Conservation (phyloP, 2,113 vertebrate genomes). For the Burhinus oedicnemus region DNA sequence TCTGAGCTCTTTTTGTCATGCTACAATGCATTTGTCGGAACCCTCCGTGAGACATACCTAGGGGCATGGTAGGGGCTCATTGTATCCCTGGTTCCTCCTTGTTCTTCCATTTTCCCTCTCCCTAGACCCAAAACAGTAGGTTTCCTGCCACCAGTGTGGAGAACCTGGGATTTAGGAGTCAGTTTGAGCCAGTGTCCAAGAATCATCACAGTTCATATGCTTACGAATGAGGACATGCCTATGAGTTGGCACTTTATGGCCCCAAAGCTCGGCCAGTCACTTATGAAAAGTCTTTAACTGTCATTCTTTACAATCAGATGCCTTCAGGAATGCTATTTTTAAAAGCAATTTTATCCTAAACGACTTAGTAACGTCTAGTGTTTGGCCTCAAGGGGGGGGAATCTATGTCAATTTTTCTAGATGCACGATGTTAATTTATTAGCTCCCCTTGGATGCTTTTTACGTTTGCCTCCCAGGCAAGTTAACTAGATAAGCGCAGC, state of each 20-base stretch:
- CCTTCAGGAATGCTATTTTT: background rate
- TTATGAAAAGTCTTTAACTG: background rate
- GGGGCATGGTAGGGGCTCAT: background rate
- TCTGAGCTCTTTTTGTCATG: background rate
- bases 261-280: background rate
- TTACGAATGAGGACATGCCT: background rate
- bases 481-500: background rate
- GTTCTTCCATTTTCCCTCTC: background rate
- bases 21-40: background rate
- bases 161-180: background rate
- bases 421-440: background rate
- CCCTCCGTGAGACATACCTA: fast-evolving
- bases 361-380: background rate
- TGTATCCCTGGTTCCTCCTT: background rate
- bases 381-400: background rate
- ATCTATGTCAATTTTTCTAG: background rate
- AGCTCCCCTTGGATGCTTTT: background rate
- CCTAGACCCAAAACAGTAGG: background rate
- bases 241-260: background rate
- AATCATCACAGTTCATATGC: background rate
- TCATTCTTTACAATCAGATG: background rate
- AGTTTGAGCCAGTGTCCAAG: background rate
- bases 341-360: background rate
- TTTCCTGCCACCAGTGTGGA: background rate
- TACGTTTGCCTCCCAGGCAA: background rate